Base-by-base conservation (phyloP, 2,797 vertebrate species). In the Sebastes vulpes region DNA sequence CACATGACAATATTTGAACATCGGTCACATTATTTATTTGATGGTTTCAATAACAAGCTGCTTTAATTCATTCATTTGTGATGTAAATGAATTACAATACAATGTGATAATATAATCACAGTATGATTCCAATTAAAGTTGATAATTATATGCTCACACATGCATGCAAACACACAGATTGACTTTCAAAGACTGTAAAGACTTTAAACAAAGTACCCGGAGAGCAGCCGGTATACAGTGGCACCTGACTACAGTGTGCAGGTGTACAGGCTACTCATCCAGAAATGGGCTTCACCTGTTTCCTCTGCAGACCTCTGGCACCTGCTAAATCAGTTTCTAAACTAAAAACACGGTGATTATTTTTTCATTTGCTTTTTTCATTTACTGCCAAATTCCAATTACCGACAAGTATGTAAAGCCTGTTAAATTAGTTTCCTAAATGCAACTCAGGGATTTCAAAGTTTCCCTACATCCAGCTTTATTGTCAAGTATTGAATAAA, bases 401-500 rank as follows among this genome's bases (percentile, higher is more conserved):
- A 92, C 75, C 29, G 60, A 67, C 84, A 87, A 86, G 87, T 85
- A 79, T 82, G 79, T 89, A 86, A 83, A 92, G 71, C 66, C 82
- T 42, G 77, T 86, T 90, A 84, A 93, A 86, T 89, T 73, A 86
- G 83, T 91, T 93, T 66, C 59, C 73, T 88, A 87, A 94, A 89
- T 89, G 91, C 87, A 90, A 89, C 83, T 90, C 81, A 79, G 86
- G 84, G 87, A 88, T 91, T 93, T 93, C 77, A 50, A 50, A 50
- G 48, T 50, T 90, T 87, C 85, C 77, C 90, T 86, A 83, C 88
- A 82, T 86, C 75, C 70, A 69, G 86, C 82, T 92, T 93, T 93
- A 93, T 85, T 82, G 88, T 91, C 61, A 71, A 92, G 86, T 91
- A 93, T 92, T 90, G 90, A 92, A 92, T 90, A 81, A 89, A 91